These are phyloP conservation scores for Panthera tigris DNA, from an alignment of 2,113 vertebrate genomes.

Conservation along the genomic window DNA sequence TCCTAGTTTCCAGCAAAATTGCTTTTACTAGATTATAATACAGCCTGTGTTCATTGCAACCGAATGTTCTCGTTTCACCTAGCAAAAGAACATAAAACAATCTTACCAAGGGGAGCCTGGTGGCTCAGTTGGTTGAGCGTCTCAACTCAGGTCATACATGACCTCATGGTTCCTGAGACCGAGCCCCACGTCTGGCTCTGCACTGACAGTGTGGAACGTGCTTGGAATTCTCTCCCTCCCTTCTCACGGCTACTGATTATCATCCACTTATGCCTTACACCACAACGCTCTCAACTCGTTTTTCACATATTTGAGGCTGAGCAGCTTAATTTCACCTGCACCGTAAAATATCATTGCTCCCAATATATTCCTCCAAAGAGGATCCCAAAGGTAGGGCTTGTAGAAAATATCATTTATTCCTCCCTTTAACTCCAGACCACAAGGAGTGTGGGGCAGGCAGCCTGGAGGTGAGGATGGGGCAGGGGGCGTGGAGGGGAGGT, in stretches of 20 bases:
- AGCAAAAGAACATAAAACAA: not conserved
- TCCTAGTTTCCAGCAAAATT: not conserved
- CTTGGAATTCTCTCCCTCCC: too few species aligned
- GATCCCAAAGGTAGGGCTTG: not conserved
- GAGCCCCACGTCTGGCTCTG: too few species aligned
- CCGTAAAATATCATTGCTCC: not conserved
- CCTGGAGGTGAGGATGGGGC: not conserved
- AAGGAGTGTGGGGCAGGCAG: fast-evolving
- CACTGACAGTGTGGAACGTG: too few species aligned
- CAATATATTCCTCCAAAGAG: not conserved
- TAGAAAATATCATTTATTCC: not conserved
- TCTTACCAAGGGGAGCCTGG: too few species aligned
- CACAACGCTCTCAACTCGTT: not conserved
- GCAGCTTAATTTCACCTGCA: not conserved
- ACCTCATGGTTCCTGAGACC: too few species aligned
- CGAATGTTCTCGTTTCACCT: not conserved
- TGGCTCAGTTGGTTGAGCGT: too few species aligned
- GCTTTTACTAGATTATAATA: not conserved
- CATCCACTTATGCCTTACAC: not conserved
- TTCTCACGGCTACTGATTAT: not conserved
- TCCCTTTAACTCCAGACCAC: not conserved
- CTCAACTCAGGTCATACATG: too few species aligned
- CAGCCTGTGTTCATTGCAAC: not conserved
- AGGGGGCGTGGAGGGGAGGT: too few species aligned
- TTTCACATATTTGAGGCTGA: not conserved